A percentile compares a stretch with the other conserved stretches of the same genome.
Evolutionary conservation across 2,113 vertebrate species (phyloP).

Genomic region (Geococcyx californianus): DNA sequence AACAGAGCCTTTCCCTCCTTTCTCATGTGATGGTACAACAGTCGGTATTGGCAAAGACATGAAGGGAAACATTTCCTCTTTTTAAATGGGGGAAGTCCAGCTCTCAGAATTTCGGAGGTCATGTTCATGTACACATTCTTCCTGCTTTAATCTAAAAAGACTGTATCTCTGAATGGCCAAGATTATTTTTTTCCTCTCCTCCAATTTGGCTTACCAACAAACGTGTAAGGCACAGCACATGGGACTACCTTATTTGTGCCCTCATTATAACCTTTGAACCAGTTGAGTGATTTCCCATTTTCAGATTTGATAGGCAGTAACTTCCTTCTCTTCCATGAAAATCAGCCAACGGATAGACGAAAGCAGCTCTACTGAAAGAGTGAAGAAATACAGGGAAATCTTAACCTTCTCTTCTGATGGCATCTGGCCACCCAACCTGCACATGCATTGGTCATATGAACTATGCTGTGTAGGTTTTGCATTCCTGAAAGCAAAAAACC

Average conservation of each 20-base stretch:
- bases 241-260: neutral
- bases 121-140: neutral
- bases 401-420: neutral
- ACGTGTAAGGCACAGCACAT: neutral
- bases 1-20: neutral
- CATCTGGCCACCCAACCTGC: neutral
- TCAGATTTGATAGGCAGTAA: neutral
- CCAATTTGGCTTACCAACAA: neutral
- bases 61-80: neutral
- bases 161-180: neutral
- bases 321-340: neutral
- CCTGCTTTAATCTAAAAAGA: neutral
- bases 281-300: neutral
- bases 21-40: neutral
- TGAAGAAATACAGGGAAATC: neutral
- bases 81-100: neutral
- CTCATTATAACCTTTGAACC: neutral
- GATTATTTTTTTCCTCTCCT: neutral
- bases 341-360: neutral
- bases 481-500: neutral
- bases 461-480: neutral
- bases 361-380: neutral
- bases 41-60: neutral
- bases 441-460: neutral
- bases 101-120: fast-evolving